Conservation (phyloP, 2,113 vertebrate genomes). For the Parus major region DNA sequence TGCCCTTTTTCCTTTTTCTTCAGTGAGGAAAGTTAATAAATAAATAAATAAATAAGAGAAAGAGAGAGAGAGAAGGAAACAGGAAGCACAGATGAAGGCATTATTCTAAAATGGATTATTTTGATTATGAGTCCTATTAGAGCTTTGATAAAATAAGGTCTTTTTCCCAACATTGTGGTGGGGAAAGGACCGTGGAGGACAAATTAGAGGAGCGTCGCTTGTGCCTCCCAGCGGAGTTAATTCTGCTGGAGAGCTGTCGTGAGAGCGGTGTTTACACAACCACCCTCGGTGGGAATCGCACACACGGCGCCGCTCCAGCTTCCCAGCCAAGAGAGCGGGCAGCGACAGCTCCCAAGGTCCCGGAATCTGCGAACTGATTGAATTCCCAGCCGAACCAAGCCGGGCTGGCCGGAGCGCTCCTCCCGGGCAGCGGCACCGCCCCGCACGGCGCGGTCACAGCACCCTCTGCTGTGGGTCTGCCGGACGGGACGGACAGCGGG, state of each 20-base stretch:
- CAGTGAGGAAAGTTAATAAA: background rate
- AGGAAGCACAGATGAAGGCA: background rate
- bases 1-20: background rate
- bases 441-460: background rate
- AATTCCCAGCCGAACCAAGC: accelerated
- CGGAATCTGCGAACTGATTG: accelerated
- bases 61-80: background rate
- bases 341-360: background rate
- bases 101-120: background rate
- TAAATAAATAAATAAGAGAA: background rate
- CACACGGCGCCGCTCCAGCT: background rate
- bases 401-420: background rate
- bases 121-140: background rate
- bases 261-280: background rate
- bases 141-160: background rate
- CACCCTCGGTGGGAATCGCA: background rate
- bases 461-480: conserved; percentile 26
- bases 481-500: background rate
- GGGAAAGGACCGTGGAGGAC: background rate
- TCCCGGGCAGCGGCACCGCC: background rate
- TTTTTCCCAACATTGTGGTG: background rate
- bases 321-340: background rate
- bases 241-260: background rate
- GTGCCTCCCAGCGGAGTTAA: background rate
- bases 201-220: background rate